phyloP scores from a whole-genome alignment of 2,113 vertebrate species.

The Conger conger region DNA sequence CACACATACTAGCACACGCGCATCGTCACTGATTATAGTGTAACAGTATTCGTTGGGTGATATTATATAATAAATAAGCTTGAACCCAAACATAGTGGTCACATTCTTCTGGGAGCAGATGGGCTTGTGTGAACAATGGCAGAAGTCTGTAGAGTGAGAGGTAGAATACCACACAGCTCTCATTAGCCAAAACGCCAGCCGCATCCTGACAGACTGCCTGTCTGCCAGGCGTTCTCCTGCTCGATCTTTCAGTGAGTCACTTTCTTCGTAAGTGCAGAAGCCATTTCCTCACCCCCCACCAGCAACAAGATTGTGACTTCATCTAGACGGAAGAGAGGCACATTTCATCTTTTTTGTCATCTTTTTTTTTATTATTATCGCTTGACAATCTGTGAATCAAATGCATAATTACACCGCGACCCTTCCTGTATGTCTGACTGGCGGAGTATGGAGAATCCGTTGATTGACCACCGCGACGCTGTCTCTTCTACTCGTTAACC shows the following conservation, averaged over 20 bases:
- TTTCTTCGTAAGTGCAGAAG: background rate
- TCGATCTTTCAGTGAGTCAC: background rate
- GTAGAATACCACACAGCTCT: slow-evolving; percentile 56
- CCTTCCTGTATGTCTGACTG: slow-evolving; percentile 10
- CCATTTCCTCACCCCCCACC: background rate
- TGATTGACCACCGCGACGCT: slow-evolving; percentile 21
- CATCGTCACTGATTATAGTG: slow-evolving; percentile 31
- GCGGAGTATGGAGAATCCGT: background rate
- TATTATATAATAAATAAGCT: too few species aligned
- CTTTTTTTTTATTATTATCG: slow-evolving; percentile 3
- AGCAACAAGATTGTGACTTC: background rate
- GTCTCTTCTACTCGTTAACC: slow-evolving; percentile 48
- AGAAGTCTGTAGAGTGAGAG: slow-evolving; percentile 67
- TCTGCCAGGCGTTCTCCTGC: background rate
- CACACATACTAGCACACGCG: too few species aligned
- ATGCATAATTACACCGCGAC: slow-evolving; percentile 25
- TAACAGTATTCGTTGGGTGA: slow-evolving; percentile 25
- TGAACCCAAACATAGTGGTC: slow-evolving; percentile 54
- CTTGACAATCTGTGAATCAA: slow-evolving; percentile 18
- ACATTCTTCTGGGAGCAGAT: slow-evolving; percentile 69
- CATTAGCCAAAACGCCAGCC: slow-evolving; percentile 58
- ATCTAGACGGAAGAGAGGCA: background rate
- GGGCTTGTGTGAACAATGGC: slow-evolving; percentile 63
- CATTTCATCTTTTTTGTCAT: background rate
- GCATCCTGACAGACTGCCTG: background rate